Evolutionary conservation across 2,888 invertebrate species (phyloP), one percentile per base, ranked within the genome.

Genomic region (Caenorhabditis parvicauda): DNA sequence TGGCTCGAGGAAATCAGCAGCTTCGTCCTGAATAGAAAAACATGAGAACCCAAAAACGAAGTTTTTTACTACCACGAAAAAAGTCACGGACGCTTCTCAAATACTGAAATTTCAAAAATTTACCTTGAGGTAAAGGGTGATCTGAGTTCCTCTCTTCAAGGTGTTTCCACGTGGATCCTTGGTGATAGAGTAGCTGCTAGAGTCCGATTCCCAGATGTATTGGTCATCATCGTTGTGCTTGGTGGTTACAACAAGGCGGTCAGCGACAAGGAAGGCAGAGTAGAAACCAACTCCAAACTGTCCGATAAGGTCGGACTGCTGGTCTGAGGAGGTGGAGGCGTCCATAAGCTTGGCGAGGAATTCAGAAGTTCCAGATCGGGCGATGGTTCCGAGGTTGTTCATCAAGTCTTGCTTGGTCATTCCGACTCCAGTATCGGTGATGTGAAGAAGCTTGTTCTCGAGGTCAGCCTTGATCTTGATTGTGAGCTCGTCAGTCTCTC

Each of bases 201-300:
- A 91, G 85, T 98, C 95, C 0, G 94, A 94, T 83, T 96, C 93
- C 98, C 98, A 98, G 76, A 98, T 89, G 84, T 93, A 89, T 83
- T 98, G 98, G 64, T 87, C 86, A 82, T 93, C 94, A 74, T 89
- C 89, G 82, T 94, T 93, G 84, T 92, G 88, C 83, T 98, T 98
- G 12, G 93, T 90, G 1, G 90, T 91, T 1, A 99, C 98, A 46
- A 93, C 88, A 43, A 99, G 95, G 77, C 88, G 88, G 83, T 98
- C 93, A 27, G 96, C 94, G 56, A 98, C 95, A 51, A 92, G 86
- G 86, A 98, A 98, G 2, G 94, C 89, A 0, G 96, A 96, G 84
- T 98, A 98, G 86, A 98, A 99, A 59, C 98, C 98, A 70, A 99
- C 98, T 82, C 98, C 98, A 85, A 99, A 99, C 68, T 83, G 82